A percentile compares a stretch with the other conserved stretches of the same genome.
Evolutionary conservation across 2,797 vertebrate species (phyloP).

Genomic region (Tangara arthus): DNA sequence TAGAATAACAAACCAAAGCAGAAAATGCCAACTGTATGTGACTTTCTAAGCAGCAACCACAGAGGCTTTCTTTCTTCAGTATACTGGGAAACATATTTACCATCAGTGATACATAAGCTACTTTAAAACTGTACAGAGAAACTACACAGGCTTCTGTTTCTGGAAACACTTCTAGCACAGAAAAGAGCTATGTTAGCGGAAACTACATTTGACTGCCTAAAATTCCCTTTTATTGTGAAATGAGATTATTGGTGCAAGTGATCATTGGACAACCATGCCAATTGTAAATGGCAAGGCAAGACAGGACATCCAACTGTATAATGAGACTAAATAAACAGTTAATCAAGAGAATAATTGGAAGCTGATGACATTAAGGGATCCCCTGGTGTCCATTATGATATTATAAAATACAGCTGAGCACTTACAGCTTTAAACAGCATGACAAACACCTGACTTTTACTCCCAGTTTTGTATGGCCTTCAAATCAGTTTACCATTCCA

Average conservation of each 20-base stretch:
- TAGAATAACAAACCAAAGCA: neutral
- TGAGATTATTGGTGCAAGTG: neutral
- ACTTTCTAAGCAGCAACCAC: neutral
- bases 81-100: neutral
- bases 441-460: slow-evolving; percentile 26
- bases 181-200: neutral
- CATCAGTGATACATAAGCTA: neutral
- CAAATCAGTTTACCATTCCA: neutral
- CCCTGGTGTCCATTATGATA: slow-evolving; percentile 36
- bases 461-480: neutral
- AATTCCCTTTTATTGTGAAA: neutral
- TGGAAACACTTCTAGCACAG: neutral
- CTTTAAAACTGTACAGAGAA: neutral
- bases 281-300: neutral
- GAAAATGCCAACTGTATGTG: neutral
- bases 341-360: slow-evolving; percentile 53
- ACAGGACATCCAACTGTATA: slow-evolving; percentile 3
- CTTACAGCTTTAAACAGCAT: slow-evolving; percentile 5
- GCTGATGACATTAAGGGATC: slow-evolving; percentile 54
- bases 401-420: slow-evolving; percentile 26
- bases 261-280: neutral
- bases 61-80: neutral
- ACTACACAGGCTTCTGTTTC: neutral
- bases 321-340: slow-evolving; percentile 51
- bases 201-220: neutral